Evolutionary conservation across 1,140 invertebrate species (phyloP), one percentile per base, ranked within the genome.

Genomic region (Leptinotarsa defecta): DNA sequence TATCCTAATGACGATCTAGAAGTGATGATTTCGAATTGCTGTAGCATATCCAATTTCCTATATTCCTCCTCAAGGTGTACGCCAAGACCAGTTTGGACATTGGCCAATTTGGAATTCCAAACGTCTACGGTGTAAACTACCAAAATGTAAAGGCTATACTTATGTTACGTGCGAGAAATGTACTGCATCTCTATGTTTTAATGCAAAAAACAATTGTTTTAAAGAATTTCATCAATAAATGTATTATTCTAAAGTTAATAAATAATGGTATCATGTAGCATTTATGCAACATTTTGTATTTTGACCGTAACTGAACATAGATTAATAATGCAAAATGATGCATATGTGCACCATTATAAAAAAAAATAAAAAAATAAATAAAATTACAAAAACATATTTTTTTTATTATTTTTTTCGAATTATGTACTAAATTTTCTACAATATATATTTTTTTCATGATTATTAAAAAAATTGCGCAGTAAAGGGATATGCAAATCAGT

Each of bases 41-140:
- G n/a, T n/a, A n/a, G n/a, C n/a, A n/a, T n/a, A 34, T 34, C 34
- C 34, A 34, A 6, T 6, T 34, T 34, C 8, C 34, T 34, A 65
- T 65, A 65, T 65, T 17, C 63, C 63, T 65, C 63, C 63, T 22
- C 15, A 22, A 65, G n/a, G 20, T 65, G 64, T 65, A 17, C 20
- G 64, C 4, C 4, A 17, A 65, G 64, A 65, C 20, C 64, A 65
- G 20, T 17, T 65, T 65, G 64, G 22, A 65, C 64, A 65, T 8
- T 65, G 4, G 64, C 64, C 64, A 65, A 13, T 65, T 20, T 20
- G 20, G 4, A 20, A 2, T 19, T 17, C 5, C 17, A 65, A 65
- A 65, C 15, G 64, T 17, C 15, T 20, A 17, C 15, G 64, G 64
- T 65, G 64, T 34, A 27, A 65, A 65, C 11, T 65, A 6, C n/a